Percentiles rank a stretch among this genome's conserved stretches.
These are phyloP conservation scores for Buteo buteo DNA, from an alignment of 2,113 vertebrate genomes.

Conservation along the genomic window DNA sequence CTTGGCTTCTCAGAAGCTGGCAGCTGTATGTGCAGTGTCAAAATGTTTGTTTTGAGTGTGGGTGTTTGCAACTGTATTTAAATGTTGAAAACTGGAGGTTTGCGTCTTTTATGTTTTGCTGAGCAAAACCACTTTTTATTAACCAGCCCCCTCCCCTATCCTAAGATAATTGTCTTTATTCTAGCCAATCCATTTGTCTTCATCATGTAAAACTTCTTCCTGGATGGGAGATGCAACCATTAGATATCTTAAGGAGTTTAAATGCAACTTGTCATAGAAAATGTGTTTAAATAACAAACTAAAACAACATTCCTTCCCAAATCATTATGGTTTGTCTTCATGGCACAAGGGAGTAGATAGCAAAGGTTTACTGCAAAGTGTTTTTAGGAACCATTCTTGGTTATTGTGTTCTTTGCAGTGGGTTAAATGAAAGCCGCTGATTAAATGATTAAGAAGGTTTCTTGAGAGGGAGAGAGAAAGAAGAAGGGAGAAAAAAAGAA, in stretches of 20 bases:
- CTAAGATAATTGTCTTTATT: neutral
- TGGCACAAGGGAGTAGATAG: neutral
- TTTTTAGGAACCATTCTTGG: neutral
- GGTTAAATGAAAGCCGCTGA: neutral
- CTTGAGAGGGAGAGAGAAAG: neutral
- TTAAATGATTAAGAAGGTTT: neutral
- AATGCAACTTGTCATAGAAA: neutral
- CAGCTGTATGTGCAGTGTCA: neutral
- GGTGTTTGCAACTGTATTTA: neutral
- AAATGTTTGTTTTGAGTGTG: neutral
- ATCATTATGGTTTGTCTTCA: neutral
- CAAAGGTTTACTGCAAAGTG: neutral
- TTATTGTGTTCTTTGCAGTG: neutral
- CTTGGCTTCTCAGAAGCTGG: neutral
- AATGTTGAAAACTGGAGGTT: neutral
- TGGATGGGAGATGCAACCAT: neutral
- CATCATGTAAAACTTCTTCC: neutral
- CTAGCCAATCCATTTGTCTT: neutral
- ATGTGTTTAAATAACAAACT: neutral
- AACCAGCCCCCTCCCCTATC: neutral
- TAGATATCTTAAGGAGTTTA: neutral
- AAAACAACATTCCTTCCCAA: neutral
- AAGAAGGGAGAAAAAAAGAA: neutral
- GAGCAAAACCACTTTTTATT: neutral
- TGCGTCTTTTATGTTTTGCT: neutral